phyloP scores from a whole-genome alignment of 1,140 invertebrate genomes.

The Sinella curviseta region DNA sequence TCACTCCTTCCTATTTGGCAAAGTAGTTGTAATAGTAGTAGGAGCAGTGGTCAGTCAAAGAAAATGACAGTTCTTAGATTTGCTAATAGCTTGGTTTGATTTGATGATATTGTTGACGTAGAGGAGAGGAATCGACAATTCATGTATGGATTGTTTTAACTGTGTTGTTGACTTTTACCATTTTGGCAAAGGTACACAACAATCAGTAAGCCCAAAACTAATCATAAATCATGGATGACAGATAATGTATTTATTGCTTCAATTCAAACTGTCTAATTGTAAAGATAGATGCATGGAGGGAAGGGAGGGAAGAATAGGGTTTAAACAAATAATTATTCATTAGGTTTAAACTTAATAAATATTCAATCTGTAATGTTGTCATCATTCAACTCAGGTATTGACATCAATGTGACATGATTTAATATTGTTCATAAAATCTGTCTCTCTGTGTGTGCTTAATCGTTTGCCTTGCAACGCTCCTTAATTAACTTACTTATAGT shows the following conservation, averaged over 20 bases:
- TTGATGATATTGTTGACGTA: too few relatives aligned
- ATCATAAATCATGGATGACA: not conserved
- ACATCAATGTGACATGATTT: not conserved
- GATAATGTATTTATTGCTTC: not conserved
- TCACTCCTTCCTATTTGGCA: not conserved
- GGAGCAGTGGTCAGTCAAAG: too few relatives aligned
- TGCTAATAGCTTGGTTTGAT: too few relatives aligned
- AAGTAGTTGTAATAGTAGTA: too few relatives aligned
- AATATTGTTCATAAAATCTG: not conserved
- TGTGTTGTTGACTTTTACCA: not conserved
- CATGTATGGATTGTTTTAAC: not conserved
- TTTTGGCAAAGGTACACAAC: too few relatives aligned
- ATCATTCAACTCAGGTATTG: not conserved
- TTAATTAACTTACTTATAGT: too few relatives aligned
- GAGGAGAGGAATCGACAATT: too few relatives aligned
- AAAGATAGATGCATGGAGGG: too few relatives aligned
- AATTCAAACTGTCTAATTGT: not conserved
- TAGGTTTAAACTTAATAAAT: not conserved
- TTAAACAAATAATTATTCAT: not conserved
- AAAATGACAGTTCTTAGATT: too few relatives aligned
- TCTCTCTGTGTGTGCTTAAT: not conserved
- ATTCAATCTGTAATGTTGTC: not conserved
- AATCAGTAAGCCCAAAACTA: too few relatives aligned
- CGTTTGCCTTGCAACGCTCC: too few relatives aligned
- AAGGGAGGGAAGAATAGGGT: not conserved